phyloP scores from a whole-genome alignment of 2,113 vertebrate genomes.

The Microtus richardsoni region DNA sequence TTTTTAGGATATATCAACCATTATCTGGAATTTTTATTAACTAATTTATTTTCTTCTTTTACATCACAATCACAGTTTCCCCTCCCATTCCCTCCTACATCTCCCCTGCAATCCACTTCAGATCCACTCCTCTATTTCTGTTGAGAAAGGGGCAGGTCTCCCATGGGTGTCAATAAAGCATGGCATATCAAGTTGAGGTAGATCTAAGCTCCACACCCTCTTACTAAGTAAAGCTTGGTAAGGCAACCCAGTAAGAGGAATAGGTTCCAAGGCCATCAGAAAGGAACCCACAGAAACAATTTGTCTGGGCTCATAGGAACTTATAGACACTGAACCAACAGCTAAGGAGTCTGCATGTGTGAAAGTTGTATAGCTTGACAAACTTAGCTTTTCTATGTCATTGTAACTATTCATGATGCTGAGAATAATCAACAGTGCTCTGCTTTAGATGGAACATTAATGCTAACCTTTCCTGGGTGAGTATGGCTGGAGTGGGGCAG shows the following conservation, averaged over 20 bases:
- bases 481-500: no score
- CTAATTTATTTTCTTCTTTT: neutral
- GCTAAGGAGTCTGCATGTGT: neutral
- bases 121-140: neutral
- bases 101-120: neutral
- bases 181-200: neutral
- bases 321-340: neutral
- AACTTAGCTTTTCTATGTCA: neutral
- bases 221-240: neutral
- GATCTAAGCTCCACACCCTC: neutral
- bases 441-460: neutral
- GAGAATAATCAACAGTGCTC: neutral
- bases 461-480: neutral
- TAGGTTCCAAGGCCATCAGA: neutral
- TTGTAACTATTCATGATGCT: neutral
- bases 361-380: neutral
- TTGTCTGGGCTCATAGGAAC: neutral
- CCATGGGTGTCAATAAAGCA: neutral
- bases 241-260: neutral
- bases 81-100: rapidly evolving
- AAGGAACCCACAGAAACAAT: neutral
- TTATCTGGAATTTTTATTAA: neutral
- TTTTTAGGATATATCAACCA: neutral
- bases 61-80: neutral
- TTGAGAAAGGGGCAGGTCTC: neutral